Percentiles rank a stretch among this genome's conserved stretches.
Evolutionary conservation across 2,888 invertebrate genomes (phyloP).

Genomic region (Neuroscelio doddi): DNA sequence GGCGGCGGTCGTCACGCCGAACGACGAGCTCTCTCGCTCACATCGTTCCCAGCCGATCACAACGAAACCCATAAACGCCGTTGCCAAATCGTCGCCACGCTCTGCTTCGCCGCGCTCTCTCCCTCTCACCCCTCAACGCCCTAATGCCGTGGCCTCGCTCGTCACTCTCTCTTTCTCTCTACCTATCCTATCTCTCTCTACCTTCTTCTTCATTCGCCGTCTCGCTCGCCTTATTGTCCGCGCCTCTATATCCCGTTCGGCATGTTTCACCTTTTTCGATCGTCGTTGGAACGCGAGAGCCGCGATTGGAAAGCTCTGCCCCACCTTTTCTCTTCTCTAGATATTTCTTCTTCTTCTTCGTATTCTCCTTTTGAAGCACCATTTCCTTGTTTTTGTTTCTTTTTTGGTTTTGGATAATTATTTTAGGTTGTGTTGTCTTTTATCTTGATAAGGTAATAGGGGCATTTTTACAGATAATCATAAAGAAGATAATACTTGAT

Average conservation of each 20-base stretch:
- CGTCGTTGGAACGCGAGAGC: constrained; percentile 49
- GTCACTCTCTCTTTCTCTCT: constrained; percentile 47
- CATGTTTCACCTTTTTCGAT: constrained; percentile 65
- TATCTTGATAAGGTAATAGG: no score
- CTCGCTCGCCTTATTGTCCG: constrained; percentile 59
- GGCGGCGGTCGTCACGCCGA: constrained; percentile 26
- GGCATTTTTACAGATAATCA: no score
- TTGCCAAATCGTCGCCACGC: constrained; percentile 61
- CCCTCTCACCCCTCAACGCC: constrained; percentile 48
- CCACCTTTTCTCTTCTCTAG: no score
- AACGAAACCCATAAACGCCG: constrained; percentile 63
- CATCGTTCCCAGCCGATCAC: constrained; percentile 49
- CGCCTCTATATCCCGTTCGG: constrained; percentile 58
- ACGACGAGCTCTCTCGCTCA: constrained; percentile 25
- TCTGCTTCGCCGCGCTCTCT: constrained; percentile 42
- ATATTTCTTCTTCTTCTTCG: no score
- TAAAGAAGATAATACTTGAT: no score
- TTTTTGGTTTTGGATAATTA: no score
- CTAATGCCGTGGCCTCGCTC: constrained; percentile 61
- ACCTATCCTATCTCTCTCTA: constrained; percentile 48
- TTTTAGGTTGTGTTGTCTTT: no score
- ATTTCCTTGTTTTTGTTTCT: no score
- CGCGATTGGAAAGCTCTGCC: constrained; percentile 46
- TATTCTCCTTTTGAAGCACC: no score
- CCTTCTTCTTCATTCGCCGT: constrained; percentile 53